Conservation (phyloP, 23 tunicate species). For the Styela clava region DNA sequence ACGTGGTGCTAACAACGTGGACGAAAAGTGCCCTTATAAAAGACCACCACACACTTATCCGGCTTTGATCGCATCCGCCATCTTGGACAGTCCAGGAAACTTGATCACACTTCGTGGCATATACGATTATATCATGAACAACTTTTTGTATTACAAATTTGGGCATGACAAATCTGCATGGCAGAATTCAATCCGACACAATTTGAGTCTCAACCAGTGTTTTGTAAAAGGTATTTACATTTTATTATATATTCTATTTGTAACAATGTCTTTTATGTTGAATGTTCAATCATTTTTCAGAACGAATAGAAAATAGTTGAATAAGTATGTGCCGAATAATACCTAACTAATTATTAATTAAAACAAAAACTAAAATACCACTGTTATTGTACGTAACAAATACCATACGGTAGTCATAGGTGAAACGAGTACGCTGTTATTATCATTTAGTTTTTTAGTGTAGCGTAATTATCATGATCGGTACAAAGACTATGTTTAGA, state of each 20-base stretch:
- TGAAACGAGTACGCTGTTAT: too few species aligned
- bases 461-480: too few species aligned
- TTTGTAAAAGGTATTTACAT: slow-evolving; percentile 82
- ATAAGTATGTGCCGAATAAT: too few species aligned
- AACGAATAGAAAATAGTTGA: slow-evolving; percentile 1
- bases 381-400: too few species aligned
- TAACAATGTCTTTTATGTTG: background rate
- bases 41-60: slow-evolving; percentile 97
- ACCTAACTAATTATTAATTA: too few species aligned
- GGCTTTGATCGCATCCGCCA: slow-evolving; percentile 91
- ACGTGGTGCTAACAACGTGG: slow-evolving; percentile 29
- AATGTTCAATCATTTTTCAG: background rate
- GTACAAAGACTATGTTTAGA: too few species aligned
- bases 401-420: too few species aligned
- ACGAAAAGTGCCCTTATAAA: slow-evolving; percentile 75
- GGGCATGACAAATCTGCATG: slow-evolving; percentile 98
- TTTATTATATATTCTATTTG: background rate
- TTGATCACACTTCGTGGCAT: slow-evolving; percentile 90
- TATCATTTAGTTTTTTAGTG: too few species aligned
- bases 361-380: too few species aligned
- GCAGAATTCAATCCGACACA: slow-evolving; percentile 96
- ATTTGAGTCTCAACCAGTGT: slow-evolving; percentile 92
- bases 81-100: slow-evolving; percentile 90
- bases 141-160: slow-evolving; percentile 92
- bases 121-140: slow-evolving; percentile 96